Base-by-base conservation (phyloP, 2,888 invertebrate genomes). In the Cataglyphis altisquamis region DNA sequence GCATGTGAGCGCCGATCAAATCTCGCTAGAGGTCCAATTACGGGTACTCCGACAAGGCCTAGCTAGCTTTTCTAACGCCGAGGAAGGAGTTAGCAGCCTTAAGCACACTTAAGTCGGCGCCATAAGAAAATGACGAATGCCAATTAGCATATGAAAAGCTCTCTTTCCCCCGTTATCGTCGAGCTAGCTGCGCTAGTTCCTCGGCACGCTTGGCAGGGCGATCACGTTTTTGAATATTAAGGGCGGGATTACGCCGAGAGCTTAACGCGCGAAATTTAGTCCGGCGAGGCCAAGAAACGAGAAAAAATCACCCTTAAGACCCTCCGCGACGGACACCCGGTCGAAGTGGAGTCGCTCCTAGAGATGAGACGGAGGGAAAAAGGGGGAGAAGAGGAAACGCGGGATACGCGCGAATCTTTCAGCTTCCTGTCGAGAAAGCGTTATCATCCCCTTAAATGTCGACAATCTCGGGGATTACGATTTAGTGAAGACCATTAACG, bases 211-310 rank as follows among this genome's bases (percentile, higher is more conserved):
- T 94, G 93, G 94, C 93, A 94, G 92, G 94, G 91, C 94, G 94
- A 95, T 95, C 95, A 95, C 95, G 95, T 95, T 95, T 95, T 95
- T 94, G 95, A 95, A 95, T 95, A 95, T 94, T 95, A 95, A 95
- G 94, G 94, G 92, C 91, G 93, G 94, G 94, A 95, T 95, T 95
- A 95, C 94, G 92, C 92, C 91, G 88, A 91, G 92, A 93, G 94
- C 94, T 95, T 95, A 95, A 93, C 93, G 92, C 94, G 93, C 93
- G 90, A 94, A 95, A 94, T 94, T 94, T 93, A 93, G 94, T 94
- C 93, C 91, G 91, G 86, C 91, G 91, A 89, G 87, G 87, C 90
- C 87, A 36, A 88, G 88, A 87, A 89, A 85, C 88, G 91, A 90
- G 89, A 91, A 91, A 92, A 91, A 92, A 92, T 91, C 90, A 89